These are phyloP conservation scores for Lonchura striata DNA, from an alignment of 2,113 vertebrate species.

Conservation along the genomic window DNA sequence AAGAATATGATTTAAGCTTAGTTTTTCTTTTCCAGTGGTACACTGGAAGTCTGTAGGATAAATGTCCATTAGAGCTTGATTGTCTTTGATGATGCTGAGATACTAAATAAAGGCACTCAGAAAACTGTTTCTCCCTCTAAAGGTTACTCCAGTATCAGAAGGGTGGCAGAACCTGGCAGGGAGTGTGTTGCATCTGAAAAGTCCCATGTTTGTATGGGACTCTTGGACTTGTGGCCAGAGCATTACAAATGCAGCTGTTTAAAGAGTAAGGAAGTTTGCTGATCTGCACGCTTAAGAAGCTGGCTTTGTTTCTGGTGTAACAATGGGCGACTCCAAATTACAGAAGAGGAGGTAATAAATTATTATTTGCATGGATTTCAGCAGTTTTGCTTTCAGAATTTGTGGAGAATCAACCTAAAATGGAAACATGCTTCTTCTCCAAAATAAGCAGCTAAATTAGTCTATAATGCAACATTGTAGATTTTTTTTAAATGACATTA, in stretches of 20 bases:
- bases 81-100: not conserved
- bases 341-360: not conserved
- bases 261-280: not conserved
- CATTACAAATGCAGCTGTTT: not conserved
- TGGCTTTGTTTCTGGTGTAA: not conserved
- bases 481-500: not conserved
- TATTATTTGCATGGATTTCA: not conserved
- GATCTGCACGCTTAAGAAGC: not conserved
- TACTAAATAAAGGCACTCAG: not conserved
- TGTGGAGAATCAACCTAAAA: not conserved
- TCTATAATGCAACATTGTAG: not conserved
- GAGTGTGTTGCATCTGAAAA: not conserved
- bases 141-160: not conserved
- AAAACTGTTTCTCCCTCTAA: not conserved
- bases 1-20: not conserved
- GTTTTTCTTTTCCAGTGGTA: not conserved
- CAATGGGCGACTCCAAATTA: not conserved
- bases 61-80: not conserved
- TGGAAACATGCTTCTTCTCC: not conserved
- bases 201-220: not conserved
- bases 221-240: rapidly evolving
- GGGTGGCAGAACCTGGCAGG: not conserved
- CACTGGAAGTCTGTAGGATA: not conserved
- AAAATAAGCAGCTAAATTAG: not conserved
- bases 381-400: not conserved